Evolutionary conservation across 1,140 invertebrate species (phyloP).

Genomic region (Popillia japonica): DNA sequence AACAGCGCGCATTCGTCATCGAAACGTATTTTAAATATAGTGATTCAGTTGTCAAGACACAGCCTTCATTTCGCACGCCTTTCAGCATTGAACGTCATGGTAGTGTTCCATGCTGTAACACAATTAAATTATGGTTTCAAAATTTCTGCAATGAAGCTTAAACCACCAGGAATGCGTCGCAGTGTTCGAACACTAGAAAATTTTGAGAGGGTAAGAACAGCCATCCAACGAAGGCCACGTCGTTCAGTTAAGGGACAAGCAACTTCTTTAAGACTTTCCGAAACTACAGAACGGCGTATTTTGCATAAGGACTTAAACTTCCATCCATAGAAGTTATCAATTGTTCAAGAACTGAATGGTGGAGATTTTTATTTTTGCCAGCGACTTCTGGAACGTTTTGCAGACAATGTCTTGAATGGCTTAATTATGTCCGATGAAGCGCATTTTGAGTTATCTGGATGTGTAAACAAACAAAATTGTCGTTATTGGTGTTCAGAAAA

Average conservation of each 20-base stretch:
- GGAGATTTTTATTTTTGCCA: too few species aligned
- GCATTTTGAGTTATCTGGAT: not conserved
- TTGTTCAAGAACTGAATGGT: slow-evolving; percentile 21
- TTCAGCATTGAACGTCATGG: slow-evolving; percentile 31
- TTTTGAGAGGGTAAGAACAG: slow-evolving; percentile 38
- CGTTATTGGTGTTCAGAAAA: not conserved
- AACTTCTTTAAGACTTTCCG: slow-evolving; percentile 36
- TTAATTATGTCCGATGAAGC: too few species aligned
- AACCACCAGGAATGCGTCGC: slow-evolving; percentile 37
- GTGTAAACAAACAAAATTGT: not conserved
- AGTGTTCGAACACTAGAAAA: slow-evolving; percentile 39
- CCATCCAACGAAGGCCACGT: slow-evolving; percentile 28
- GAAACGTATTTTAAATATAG: slow-evolving; percentile 23
- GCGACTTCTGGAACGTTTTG: too few species aligned
- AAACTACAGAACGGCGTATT: slow-evolving; percentile 39
- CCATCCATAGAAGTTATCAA: slow-evolving; percentile 35
- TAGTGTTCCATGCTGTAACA: slow-evolving; percentile 40
- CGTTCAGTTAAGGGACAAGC: slow-evolving; percentile 41
- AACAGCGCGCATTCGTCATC: slow-evolving; percentile 5
- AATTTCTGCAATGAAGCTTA: slow-evolving; percentile 42
- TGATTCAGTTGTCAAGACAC: not conserved
- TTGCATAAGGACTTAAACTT: slow-evolving; percentile 39
- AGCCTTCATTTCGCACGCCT: slow-evolving; percentile 2
- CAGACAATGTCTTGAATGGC: too few species aligned
- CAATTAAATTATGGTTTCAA: slow-evolving; percentile 40